phyloP scores from a whole-genome alignment of 2,888 invertebrate genomes.

The Acleris emargana region DNA sequence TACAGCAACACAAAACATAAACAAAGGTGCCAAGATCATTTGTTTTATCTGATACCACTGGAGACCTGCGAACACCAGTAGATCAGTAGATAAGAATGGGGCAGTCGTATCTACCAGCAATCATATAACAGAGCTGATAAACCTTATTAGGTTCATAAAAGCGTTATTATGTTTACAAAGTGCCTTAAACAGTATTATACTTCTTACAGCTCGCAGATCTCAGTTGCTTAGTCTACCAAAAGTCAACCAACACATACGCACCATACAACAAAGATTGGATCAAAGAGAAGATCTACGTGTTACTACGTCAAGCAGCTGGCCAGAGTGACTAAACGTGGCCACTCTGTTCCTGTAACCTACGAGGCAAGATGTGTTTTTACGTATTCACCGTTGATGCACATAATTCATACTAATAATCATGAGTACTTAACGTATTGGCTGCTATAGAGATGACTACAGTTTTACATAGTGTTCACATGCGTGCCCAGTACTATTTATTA shows the following conservation, averaged over 20 bases:
- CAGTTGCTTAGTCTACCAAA: conserved; percentile 98
- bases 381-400: not conserved
- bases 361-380: not conserved
- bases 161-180: not conserved
- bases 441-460: too few relatives aligned
- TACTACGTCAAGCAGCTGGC: conserved; percentile 95
- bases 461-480: too few relatives aligned
- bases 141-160: too few relatives aligned
- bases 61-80: too few relatives aligned
- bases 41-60: too few relatives aligned
- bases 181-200: not conserved
- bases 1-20: too few relatives aligned
- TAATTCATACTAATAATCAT: not conserved
- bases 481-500: too few relatives aligned
- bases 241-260: conserved; percentile 96
- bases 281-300: conserved; percentile 98
- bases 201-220: conserved; percentile 91
- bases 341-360: conserved; percentile 2
- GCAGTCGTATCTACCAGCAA: too few relatives aligned
- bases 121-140: too few relatives aligned
- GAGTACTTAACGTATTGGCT: not conserved
- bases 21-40: too few relatives aligned
- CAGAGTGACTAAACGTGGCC: conserved; percentile 62
- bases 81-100: too few relatives aligned
- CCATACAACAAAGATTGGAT: conserved; percentile 99